Percentiles rank a stretch among this genome's conserved stretches.
phyloP scores from a whole-genome alignment of 92 coral and sea anemone species.

The Palythoa grandis region DNA sequence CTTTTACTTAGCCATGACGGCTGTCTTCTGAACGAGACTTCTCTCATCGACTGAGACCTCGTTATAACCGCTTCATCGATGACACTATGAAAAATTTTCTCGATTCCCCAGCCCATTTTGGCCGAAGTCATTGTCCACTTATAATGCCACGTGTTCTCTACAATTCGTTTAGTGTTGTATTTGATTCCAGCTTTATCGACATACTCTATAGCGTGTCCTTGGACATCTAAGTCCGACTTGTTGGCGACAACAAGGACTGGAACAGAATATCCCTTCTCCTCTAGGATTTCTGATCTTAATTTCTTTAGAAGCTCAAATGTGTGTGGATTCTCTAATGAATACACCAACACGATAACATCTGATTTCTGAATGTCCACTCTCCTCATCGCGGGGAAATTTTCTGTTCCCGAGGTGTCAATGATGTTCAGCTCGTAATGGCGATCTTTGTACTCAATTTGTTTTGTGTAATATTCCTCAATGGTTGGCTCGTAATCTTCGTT shows the following conservation, averaged over 20 bases:
- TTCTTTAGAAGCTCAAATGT: slow-evolving; percentile 72
- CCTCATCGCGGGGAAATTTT: slow-evolving; percentile 91
- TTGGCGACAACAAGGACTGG: slow-evolving; percentile 90
- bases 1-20: slow-evolving; percentile 70
- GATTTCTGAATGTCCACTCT: slow-evolving; percentile 83
- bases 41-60: slow-evolving; percentile 39
- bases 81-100: slow-evolving; percentile 69
- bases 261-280: slow-evolving; percentile 63
- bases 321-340: slow-evolving; percentile 75
- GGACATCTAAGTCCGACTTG: slow-evolving; percentile 77
- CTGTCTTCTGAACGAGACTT: slow-evolving; percentile 47
- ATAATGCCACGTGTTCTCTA: slow-evolving; percentile 71
- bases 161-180: slow-evolving; percentile 70
- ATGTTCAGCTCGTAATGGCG: slow-evolving; percentile 81
- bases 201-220: slow-evolving; percentile 64
- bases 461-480: slow-evolving; percentile 78
- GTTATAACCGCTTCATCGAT: slow-evolving; percentile 64
- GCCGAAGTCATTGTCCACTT: slow-evolving; percentile 83
- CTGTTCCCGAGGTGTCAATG: slow-evolving; percentile 89
- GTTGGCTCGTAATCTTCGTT: slow-evolving; percentile 80
- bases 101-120: slow-evolving; percentile 78
- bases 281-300: slow-evolving; percentile 75
- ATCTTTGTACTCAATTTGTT: slow-evolving; percentile 76
- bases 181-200: slow-evolving; percentile 57
- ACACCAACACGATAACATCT: slow-evolving; percentile 79